A percentile compares a stretch with the other conserved stretches of the same genome.
phyloP scores from a whole-genome alignment of 2,113 vertebrate genomes.

The Chroicocephalus ridibundus region DNA sequence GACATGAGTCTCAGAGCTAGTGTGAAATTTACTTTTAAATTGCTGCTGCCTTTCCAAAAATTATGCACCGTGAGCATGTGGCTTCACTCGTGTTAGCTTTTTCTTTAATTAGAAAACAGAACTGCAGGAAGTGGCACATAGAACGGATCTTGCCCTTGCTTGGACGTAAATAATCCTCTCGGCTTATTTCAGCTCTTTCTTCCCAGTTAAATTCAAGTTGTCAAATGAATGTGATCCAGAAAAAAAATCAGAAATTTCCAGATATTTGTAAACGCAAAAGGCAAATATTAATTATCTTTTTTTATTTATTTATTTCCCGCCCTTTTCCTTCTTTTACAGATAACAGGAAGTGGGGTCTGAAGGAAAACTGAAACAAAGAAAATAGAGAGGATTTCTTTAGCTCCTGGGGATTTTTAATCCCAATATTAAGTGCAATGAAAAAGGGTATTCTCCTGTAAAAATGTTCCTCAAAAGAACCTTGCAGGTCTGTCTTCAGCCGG shows the following conservation, averaged over 20 bases:
- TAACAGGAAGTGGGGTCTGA: background rate
- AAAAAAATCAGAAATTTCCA: background rate
- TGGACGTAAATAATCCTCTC: conserved; percentile 56
- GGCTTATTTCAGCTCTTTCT: conserved; percentile 45
- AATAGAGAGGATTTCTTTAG: background rate
- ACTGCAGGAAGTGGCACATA: conserved; percentile 44
- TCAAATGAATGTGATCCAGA: background rate
- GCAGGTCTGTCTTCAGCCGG: background rate
- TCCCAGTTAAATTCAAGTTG: background rate
- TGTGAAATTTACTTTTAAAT: conserved; percentile 78
- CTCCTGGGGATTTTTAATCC: background rate
- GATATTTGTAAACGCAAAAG: background rate
- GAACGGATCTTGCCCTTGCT: conserved; percentile 40
- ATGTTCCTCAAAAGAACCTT: conserved; percentile 1
- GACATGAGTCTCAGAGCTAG: conserved; percentile 71
- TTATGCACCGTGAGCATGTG: conserved; percentile 75
- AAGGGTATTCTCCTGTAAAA: background rate
- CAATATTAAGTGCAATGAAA: background rate
- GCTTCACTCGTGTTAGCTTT: conserved; percentile 59
- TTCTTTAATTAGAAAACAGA: conserved; percentile 75
- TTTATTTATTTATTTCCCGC: background rate
- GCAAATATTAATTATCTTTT: background rate
- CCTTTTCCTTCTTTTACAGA: background rate
- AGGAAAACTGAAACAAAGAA: background rate
- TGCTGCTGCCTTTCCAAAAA: conserved; percentile 72